Percentiles rank a stretch among this genome's conserved stretches.
Conservation (phyloP, 2,113 vertebrate species). For the Tringa solitaria region DNA sequence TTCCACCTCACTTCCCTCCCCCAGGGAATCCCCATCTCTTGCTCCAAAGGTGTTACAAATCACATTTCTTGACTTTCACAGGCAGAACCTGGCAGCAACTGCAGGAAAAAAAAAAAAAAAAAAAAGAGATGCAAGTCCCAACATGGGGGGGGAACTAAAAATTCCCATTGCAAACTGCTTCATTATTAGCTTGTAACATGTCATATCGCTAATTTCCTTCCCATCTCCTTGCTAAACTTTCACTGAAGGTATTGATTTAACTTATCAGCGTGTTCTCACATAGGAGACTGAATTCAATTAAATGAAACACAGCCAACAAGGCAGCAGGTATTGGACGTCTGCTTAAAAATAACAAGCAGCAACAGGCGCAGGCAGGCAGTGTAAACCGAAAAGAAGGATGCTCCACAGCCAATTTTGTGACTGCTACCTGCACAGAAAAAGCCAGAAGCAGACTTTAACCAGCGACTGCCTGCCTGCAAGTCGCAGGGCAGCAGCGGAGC, state of each 20-base stretch:
- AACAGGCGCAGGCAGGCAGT: not conserved
- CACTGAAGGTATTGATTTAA: conserved; percentile 6
- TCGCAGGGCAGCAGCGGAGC: not conserved
- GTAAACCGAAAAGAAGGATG: not conserved
- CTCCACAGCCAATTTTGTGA: not conserved
- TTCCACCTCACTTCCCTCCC: conserved; percentile 25
- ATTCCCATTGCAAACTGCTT: not conserved
- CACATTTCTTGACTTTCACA: not conserved
- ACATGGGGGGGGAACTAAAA: not conserved
- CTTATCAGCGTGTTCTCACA: conserved; percentile 11
- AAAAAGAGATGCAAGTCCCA: no score
- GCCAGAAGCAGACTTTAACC: not conserved
- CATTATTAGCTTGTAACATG: not conserved
- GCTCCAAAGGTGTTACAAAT: conserved; percentile 1
- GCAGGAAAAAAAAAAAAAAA: not conserved
- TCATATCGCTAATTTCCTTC: not conserved
- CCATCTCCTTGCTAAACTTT: not conserved
- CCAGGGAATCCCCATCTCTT: not conserved
- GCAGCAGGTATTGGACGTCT: not conserved
- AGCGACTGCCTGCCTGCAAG: not conserved
- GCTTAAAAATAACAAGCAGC: conserved; percentile 1
- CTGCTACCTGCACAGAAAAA: not conserved
- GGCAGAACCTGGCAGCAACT: not conserved
- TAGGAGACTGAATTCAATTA: not conserved
- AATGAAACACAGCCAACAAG: not conserved